These are phyloP conservation scores for Rhopalosiphum maidis DNA, from an alignment of 1,140 invertebrate genomes.

Conservation along the genomic window DNA sequence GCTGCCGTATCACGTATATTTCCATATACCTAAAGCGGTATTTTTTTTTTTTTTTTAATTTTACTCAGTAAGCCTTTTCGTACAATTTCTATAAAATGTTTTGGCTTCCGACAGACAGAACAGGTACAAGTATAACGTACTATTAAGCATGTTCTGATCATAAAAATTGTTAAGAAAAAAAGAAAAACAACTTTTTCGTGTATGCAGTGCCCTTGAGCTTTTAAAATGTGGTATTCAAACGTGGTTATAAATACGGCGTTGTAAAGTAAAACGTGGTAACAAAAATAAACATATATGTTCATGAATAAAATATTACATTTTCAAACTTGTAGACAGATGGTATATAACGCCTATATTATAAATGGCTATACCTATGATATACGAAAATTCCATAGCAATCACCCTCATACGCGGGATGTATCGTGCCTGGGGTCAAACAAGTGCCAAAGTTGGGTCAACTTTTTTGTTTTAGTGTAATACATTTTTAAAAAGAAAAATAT, in stretches of 20 bases:
- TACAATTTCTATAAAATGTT: not conserved
- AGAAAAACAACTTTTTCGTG: not conserved
- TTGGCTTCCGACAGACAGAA: not conserved
- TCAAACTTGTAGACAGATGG: not conserved
- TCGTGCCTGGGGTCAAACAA: not conserved
- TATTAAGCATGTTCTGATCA: not conserved
- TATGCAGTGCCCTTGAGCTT: not conserved
- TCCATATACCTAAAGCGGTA: not conserved
- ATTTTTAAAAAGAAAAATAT: slow-evolving; percentile 14
- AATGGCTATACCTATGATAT: not conserved
- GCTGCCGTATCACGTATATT: too few relatives aligned
- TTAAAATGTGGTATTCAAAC: not conserved
- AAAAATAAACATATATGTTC: not conserved
- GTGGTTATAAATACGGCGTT: not conserved
- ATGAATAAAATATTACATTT: slow-evolving; percentile 25
- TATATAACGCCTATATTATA: not conserved
- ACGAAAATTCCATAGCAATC: not conserved
- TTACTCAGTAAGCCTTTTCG: not conserved
- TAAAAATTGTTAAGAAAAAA: not conserved
- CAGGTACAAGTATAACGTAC: not conserved
- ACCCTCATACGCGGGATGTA: not conserved
- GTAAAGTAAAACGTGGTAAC: not conserved
- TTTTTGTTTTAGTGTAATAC: not conserved
- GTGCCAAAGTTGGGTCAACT: not conserved
- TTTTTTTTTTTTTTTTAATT: not conserved